Conservation (phyloP, 2,113 vertebrate species). For the Danionella cerebrum region DNA sequence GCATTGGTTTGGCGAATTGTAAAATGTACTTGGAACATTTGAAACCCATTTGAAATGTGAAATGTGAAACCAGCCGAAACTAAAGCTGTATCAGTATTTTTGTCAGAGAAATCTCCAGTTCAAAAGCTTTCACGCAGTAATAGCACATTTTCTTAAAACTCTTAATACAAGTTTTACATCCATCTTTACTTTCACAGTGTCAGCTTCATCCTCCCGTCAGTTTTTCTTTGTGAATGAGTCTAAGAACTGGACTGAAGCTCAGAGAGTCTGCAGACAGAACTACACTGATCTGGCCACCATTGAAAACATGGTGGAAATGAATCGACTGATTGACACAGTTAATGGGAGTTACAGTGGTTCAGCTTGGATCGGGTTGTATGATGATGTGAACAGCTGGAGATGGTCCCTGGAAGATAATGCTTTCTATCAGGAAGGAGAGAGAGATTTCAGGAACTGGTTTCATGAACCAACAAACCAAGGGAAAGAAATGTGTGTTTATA, state of each 20-base stretch:
- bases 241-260: conserved; percentile 14
- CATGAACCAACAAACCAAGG: conserved; percentile 6
- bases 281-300: conserved; percentile 19
- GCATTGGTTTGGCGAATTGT: no score
- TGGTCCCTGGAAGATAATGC: conserved; percentile 19
- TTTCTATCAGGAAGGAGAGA: conserved; percentile 16
- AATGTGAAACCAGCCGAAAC: no score
- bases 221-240: conserved; percentile 10
- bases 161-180: no score
- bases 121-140: no score
- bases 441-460: conserved; percentile 2
- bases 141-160: no score
- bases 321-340: background rate
- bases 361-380: conserved; percentile 21
- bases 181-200: background rate
- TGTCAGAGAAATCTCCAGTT: no score
- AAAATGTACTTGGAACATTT: no score
- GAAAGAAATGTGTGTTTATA: background rate
- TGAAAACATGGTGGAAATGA: conserved; percentile 3
- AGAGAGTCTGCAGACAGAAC: background rate
- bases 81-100: no score
- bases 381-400: conserved; percentile 2
- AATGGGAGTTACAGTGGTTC: background rate
- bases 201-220: background rate
- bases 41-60: no score